phyloP scores from a whole-genome alignment of 2,888 invertebrate species.

The Anthrax anthrax region DNA sequence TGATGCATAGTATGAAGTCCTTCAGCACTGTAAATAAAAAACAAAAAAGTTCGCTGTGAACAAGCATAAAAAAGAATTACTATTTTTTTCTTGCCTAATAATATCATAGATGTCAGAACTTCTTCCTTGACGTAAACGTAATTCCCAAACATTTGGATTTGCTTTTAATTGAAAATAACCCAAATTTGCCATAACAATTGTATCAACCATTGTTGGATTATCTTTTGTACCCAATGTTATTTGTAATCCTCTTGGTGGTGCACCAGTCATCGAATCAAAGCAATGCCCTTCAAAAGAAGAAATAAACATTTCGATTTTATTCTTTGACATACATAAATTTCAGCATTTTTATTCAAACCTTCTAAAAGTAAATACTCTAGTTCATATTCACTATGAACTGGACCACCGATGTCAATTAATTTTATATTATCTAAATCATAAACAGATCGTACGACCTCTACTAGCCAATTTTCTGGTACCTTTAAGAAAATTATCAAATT shows the following conservation, averaged over 20 bases:
- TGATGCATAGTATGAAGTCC: constrained; percentile 38
- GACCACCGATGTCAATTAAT: constrained; percentile 77
- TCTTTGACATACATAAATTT: background rate
- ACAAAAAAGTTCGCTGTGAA: background rate
- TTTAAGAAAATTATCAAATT: constrained; percentile 26
- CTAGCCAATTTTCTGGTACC: constrained; percentile 92
- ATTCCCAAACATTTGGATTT: constrained; percentile 90
- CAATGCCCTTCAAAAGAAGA: constrained; percentile 53
- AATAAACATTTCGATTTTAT: background rate
- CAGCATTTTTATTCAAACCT: constrained; percentile 15
- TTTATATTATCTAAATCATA: constrained; percentile 97
- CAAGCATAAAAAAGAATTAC: background rate
- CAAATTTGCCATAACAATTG: constrained; percentile 99
- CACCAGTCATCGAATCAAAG: constrained; percentile 78
- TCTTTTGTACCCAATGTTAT: constrained; percentile 76
- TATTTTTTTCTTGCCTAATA: constrained; percentile 40
- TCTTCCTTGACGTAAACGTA: constrained; percentile 79
- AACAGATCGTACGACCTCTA: constrained; percentile 80
- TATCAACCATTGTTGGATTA: constrained; percentile 73
- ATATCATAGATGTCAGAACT: constrained; percentile 93
- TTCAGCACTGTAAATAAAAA: constrained; percentile 30
- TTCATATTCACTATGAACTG: constrained; percentile 90
- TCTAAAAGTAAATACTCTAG: constrained; percentile 87
- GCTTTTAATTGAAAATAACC: constrained; percentile 98
- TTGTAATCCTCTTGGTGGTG: constrained; percentile 95